Evolutionary conservation across 2,888 invertebrate genomes (phyloP), one percentile per base, ranked within the genome.

Genomic region (Xanthostigma xanthostigma): DNA sequence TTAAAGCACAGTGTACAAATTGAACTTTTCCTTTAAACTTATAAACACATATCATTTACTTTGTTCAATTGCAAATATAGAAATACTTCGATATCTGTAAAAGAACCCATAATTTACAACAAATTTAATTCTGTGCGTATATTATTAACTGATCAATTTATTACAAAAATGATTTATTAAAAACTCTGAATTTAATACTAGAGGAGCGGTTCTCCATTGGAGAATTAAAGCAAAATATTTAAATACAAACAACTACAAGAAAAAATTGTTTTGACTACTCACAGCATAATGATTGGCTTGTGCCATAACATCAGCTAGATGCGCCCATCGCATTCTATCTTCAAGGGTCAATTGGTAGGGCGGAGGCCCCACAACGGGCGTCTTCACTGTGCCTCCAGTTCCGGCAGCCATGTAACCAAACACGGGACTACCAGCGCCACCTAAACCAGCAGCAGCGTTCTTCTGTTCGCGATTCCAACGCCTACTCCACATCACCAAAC

Each of bases 401-500:
- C 48, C 48, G n/a, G 72, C 69, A 2, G 84, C 83, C 81, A 89
- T 86, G 60, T 89, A 90, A 54, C 84, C 89, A 67, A 90, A 90
- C 5, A 90, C 84, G 0, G 90, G 90, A 0, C 88, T 88, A 0
- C 84, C 84, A 60, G 81, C 69, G 36, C 79, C 48, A 6, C 48
- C 48, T 13, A 48, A 36, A 27, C 43, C 48, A 2, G 48, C 78
- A 1, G 74, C 77, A 0, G 77, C 79, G 49, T 79, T 78, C 62
- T 91, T 92, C 62, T 91, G 89, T 58, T 92, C 90, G 3, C 85
- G 76, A 44, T 85, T 89, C 92, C 92, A 93, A 56, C 86, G 79
- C 43, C 91, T 87, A 56, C 92, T 88, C 93, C 92, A 93, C 74
- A 89, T 87, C 55, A 92, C 80, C 11, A 93, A 74, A 53, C 89